Conservation (phyloP, 2,113 vertebrate species). For the Carassius gibelio region DNA sequence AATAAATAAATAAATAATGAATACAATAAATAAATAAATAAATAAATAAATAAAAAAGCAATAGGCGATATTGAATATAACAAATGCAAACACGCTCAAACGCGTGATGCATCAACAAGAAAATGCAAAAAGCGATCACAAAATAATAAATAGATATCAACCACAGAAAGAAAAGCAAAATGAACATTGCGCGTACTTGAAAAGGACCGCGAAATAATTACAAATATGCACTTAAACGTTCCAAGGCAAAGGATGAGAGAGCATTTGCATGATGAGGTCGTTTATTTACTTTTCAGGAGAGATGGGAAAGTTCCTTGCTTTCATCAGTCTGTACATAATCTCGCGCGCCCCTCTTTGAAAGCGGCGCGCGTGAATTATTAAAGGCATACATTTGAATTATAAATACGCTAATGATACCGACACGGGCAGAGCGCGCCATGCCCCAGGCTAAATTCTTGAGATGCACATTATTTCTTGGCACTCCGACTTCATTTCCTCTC, state of each 20-base stretch:
- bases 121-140: background rate
- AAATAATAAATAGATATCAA: constrained; percentile 2
- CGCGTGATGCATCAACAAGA: background rate
- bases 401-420: constrained; percentile 71
- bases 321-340: constrained; percentile 50
- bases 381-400: constrained; percentile 72
- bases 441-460: constrained; percentile 65
- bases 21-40: too few species aligned
- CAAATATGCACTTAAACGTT: constrained; percentile 22
- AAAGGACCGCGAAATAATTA: background rate
- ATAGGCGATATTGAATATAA: background rate
- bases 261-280: background rate
- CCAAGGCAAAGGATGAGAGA: constrained; percentile 21
- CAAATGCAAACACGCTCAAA: constrained; percentile 19
- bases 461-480: constrained; percentile 67
- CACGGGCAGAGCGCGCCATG: constrained; percentile 65
- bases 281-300: constrained; percentile 45
- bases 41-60: background rate
- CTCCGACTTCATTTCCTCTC: constrained; percentile 55
- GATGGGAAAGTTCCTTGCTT: constrained; percentile 44
- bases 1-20: too few species aligned
- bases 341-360: constrained; percentile 63
- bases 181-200: constrained; percentile 8
- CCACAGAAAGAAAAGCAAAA: constrained; percentile 13
- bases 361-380: constrained; percentile 67